Evolutionary conservation across 2,888 invertebrate species (phyloP), one percentile per base, ranked within the genome.

Genomic region (Drosophila rubida): DNA sequence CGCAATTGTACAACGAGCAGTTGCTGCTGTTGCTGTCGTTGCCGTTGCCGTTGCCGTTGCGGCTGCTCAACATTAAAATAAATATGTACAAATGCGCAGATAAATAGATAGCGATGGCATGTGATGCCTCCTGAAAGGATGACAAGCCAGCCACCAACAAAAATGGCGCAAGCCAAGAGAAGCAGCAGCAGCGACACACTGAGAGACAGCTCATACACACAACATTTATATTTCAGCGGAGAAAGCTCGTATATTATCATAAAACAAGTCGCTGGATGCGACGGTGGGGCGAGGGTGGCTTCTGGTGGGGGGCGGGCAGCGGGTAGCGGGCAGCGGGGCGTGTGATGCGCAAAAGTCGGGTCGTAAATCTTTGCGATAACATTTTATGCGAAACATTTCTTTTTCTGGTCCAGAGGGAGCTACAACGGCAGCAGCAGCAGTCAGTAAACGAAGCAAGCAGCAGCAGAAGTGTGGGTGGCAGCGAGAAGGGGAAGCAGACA

Each of bases 341-440:
- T 89, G 90, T 90, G 91, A 91, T 91, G 91, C 91, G 91, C 90
- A 91, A 92, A 84, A 92, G 92, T 92, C 92, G 91, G 91, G 91
- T 92, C 92, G 91, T 92, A 92, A 92, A 92, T 92, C 92, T 92
- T 92, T 82, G 78, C 91, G 92, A 92, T 92, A 92, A 92, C 91
- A 92, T 91, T 92, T 92, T 92, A 92, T 92, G 91, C 91, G 92
- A 92, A 92, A 92, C 91, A 91, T 91, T 91, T 91, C 91, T 90
- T 90, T 90, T 88, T 84, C 88, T 88, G 85, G 79, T 80, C 82
- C 84, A 75, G 78, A 79, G 81, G 80, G 81, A 84, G 81, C 76
- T 65, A 70, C 72, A 77, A 68, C 65, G 59, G 49, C 73, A 65
- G 44, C 60, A 60, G 23, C 53, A 59, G 53, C 55, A 66, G 42